These are phyloP conservation scores for Raillietiella orientalis DNA, from an alignment of 2,888 invertebrate genomes.

Conservation along the genomic window DNA sequence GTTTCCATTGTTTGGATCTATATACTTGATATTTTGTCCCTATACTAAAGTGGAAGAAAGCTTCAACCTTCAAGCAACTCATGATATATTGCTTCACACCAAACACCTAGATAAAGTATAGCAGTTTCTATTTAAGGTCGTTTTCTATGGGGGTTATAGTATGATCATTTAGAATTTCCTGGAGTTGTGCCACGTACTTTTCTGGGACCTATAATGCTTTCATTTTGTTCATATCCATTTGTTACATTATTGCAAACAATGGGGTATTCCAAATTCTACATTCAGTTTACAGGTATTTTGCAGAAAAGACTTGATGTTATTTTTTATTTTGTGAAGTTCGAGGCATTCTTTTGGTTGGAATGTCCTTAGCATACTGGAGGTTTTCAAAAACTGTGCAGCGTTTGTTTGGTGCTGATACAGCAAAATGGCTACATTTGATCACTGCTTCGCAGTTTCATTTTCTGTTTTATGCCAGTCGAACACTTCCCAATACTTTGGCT, in stretches of 20 bases:
- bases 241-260: constrained; percentile 28
- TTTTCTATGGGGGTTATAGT: constrained; percentile 24
- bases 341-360: constrained; percentile 34
- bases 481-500: constrained; percentile 80
- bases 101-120: neutral
- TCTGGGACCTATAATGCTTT: constrained; percentile 54
- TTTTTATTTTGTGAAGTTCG: constrained; percentile 30
- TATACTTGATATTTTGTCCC: constrained; percentile 58
- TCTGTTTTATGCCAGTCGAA: constrained; percentile 77
- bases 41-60: constrained; percentile 99
- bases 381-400: constrained; percentile 33
- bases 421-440: constrained; percentile 47
- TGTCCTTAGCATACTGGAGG: no score
- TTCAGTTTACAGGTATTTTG: constrained; percentile 51
- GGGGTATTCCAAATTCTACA: constrained; percentile 45
- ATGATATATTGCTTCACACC: constrained; percentile 72
- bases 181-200: constrained; percentile 93
- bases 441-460: constrained; percentile 88
- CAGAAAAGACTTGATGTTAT: constrained; percentile 8
- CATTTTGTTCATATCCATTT: constrained; percentile 40
- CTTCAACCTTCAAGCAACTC: constrained; percentile 91
- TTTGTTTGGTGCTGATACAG: constrained; percentile 39
- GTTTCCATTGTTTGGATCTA: no score
- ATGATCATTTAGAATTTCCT: constrained; percentile 90
- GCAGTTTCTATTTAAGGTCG: neutral